Evolutionary conservation across 2,113 vertebrate species (phyloP).

Genomic region (Phylloscopus whistleri): DNA sequence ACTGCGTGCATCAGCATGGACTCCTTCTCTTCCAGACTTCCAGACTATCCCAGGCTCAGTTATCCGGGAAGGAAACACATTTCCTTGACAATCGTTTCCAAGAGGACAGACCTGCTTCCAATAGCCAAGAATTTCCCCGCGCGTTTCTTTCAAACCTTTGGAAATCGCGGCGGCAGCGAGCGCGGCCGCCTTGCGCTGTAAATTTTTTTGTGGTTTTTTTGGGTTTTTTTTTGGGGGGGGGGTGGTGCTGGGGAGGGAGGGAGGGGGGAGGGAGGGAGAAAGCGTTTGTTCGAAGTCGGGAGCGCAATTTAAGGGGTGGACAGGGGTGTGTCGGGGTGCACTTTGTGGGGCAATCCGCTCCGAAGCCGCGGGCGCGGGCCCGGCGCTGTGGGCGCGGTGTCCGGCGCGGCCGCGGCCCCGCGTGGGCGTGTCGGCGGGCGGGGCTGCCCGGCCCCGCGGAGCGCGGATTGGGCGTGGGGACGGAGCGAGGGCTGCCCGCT

Average conservation of each 20-base stretch:
- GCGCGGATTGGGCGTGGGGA: neutral
- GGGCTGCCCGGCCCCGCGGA: neutral
- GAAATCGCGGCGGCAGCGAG: neutral
- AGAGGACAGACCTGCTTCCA: neutral
- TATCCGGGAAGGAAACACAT: neutral
- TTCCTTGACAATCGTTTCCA: neutral
- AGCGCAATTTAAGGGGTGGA: fast-evolving
- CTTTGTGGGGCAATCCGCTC: neutral
- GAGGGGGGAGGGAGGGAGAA: fast-evolving
- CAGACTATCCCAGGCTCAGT: neutral
- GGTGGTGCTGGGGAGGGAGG: fast-evolving
- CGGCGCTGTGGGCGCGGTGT: neutral
- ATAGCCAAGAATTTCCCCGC: neutral
- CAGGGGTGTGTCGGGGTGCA: neutral
- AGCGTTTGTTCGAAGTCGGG: neutral
- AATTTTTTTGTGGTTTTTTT: too few relatives aligned
- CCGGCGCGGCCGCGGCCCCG: neutral
- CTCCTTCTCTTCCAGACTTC: neutral
- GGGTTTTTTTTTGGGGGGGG: too few relatives aligned
- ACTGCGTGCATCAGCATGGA: neutral
- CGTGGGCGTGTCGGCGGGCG: slow-evolving; percentile 22
- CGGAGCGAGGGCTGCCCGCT: neutral
- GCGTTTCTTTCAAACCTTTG: neutral
- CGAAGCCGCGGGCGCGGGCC: too few relatives aligned
- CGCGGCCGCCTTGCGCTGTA: too few relatives aligned